A percentile compares a stretch with the other conserved stretches of the same genome.
Conservation (phyloP, 2,888 invertebrate genomes). For the Synanthedon formicaeformis region DNA sequence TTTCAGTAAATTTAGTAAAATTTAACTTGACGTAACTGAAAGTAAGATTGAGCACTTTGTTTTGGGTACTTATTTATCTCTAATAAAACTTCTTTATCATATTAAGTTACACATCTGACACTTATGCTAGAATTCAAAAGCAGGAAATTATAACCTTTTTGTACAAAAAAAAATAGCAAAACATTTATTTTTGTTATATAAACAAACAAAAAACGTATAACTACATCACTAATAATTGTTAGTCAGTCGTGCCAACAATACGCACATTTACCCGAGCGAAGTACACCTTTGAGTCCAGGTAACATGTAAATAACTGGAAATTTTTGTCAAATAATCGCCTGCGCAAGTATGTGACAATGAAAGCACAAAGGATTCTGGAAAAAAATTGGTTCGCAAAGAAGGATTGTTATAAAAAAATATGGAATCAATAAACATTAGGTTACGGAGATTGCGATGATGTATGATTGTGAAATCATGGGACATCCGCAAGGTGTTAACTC, state of each 20-base stretch:
- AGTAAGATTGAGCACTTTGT: no score
- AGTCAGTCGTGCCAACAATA: neutral
- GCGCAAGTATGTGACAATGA: conserved; percentile 43
- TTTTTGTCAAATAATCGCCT: conserved; percentile 53
- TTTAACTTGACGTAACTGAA: no score
- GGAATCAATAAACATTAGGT: conserved; percentile 5
- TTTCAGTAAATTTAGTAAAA: no score
- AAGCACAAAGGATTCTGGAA: conserved; percentile 9
- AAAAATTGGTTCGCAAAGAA: conserved; percentile 25
- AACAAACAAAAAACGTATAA: no score
- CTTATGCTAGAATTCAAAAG: no score
- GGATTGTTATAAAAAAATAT: conserved; percentile 30
- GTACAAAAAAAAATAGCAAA: no score
- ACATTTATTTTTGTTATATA: no score
- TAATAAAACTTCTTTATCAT: no score
- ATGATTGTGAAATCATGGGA: conserved; percentile 10
- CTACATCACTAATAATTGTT: no score
- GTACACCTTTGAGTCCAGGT: conserved; percentile 37
- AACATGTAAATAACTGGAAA: conserved; percentile 25
- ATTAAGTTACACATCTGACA: no score
- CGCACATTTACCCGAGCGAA: conserved; percentile 21
- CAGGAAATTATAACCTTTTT: no score
- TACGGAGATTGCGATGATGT: conserved; percentile 28
- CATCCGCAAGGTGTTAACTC: conserved; percentile 32
- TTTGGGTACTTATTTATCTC: no score